Evolutionary conservation across 2,113 vertebrate genomes (phyloP).

Genomic region (Saimiri boliviensis): DNA sequence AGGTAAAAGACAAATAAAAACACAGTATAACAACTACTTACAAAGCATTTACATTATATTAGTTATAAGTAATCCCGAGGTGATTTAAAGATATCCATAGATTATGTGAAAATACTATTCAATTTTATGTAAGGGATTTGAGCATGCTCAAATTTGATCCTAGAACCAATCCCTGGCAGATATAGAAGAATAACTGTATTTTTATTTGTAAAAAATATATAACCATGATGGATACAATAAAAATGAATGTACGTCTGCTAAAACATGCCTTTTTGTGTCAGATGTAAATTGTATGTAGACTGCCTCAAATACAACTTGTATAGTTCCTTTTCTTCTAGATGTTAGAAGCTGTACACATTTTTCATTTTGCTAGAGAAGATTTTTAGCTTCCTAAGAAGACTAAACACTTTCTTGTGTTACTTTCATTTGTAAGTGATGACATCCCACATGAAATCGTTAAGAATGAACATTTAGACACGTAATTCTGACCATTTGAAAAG

Average conservation of each 20-base stretch:
- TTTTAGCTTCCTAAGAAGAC: slow-evolving; percentile 3
- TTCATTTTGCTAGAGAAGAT: slow-evolving; percentile 16
- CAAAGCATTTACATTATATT: not conserved
- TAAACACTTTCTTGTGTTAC: not conserved
- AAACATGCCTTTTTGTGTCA: not conserved
- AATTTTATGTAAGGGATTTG: not conserved
- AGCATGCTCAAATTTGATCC: not conserved
- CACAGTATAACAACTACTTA: not conserved
- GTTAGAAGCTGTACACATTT: not conserved
- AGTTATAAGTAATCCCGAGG: not conserved
- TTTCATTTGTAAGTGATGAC: slow-evolving; percentile 37
- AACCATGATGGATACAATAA: not conserved
- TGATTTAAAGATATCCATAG: not conserved
- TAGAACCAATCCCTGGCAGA: not conserved
- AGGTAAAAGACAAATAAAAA: not conserved
- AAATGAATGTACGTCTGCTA: not conserved
- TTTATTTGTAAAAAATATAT: not conserved
- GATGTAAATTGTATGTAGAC: not conserved
- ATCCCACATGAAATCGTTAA: slow-evolving; percentile 18
- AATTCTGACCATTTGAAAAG: slow-evolving; percentile 61
- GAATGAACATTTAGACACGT: slow-evolving; percentile 38
- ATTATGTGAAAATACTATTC: not conserved
- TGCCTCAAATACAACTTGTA: not conserved
- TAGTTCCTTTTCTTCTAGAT: not conserved
- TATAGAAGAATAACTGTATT: not conserved